Base-by-base conservation (phyloP, 30 jellyfish, hydroid and myxozoan genomes). In the Catostylus mosaicus region DNA sequence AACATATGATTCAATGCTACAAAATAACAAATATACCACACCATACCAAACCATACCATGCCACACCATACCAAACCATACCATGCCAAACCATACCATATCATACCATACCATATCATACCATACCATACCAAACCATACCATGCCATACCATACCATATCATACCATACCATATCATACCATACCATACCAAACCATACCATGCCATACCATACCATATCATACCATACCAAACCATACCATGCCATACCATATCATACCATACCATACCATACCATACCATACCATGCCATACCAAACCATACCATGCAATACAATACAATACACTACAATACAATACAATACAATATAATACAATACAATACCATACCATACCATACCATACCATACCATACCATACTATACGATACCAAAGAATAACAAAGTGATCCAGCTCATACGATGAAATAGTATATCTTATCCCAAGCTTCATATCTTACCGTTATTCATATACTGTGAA, bases 41-140 rank as follows among this genome's bases (percentile, higher is more conserved):
- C 30, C 22, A 22, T 52, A 22, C 67, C 19, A 59, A 1, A 59
- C 20, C 38, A 23, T 59, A 23, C 71, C 38, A 59, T 12, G 38
- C 71, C 71, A 20, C 30, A 52, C 67, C 67, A 52, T 52, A 52
- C 67, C 67, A 52, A 20, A 52, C 67, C 19, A 52, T 20, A n/a
- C 67, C 30, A 52, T 52, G 19, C 27, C 30, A 52, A 4, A n/a
- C 67, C 30, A 52, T 52, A 24, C 67, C 19, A 20, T 20, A n/a
- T 10, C 30, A 52, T n/a, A n/a, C 67, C 67, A 52, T 20, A n/a
- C 67, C 30, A 10, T 52, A n/a, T 52, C 30, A 52, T n/a, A n/a
- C 27, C 67, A 20, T 52, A n/a, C 27, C 30, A 20, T 52, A n/a
- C 19, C 30, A 52, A 3, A n/a, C 27, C 30, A 52, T 52, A n/a